A percentile compares a stretch with the other conserved stretches of the same genome.
Evolutionary conservation across 2,113 vertebrate genomes (phyloP).

Genomic region (Bubo scandiacus): DNA sequence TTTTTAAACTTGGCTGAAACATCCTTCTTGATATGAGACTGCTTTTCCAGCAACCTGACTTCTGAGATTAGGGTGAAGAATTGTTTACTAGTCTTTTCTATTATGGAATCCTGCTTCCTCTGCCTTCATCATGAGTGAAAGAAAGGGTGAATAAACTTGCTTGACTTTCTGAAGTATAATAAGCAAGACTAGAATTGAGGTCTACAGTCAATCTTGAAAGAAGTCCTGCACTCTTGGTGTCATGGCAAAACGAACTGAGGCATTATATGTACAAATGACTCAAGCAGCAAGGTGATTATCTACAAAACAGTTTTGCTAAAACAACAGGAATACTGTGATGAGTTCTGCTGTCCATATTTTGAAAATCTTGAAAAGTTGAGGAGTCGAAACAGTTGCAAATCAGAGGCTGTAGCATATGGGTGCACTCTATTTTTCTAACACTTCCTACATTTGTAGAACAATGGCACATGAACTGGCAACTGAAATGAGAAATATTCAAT

Average conservation of each 20-base stretch:
- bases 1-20: not conserved
- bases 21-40: not conserved
- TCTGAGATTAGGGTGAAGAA: not conserved
- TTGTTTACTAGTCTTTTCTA: not conserved
- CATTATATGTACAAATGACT: not conserved
- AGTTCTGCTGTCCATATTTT: not conserved
- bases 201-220: not conserved
- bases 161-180: not conserved
- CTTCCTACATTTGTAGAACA: not conserved
- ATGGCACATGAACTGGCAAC: not conserved
- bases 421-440: not conserved
- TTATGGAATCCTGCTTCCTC: not conserved
- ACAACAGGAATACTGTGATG: not conserved
- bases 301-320: not conserved
- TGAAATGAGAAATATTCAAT: not conserved
- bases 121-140: not conserved
- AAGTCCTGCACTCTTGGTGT: not conserved
- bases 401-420: not conserved
- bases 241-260: not conserved
- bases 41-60: not conserved
- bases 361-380: not conserved
- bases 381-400: not conserved
- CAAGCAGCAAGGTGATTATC: not conserved
- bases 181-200: not conserved
- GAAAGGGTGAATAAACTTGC: not conserved